Conservation (phyloP, 2,888 invertebrate genomes). For the Agrochola circellaris region DNA sequence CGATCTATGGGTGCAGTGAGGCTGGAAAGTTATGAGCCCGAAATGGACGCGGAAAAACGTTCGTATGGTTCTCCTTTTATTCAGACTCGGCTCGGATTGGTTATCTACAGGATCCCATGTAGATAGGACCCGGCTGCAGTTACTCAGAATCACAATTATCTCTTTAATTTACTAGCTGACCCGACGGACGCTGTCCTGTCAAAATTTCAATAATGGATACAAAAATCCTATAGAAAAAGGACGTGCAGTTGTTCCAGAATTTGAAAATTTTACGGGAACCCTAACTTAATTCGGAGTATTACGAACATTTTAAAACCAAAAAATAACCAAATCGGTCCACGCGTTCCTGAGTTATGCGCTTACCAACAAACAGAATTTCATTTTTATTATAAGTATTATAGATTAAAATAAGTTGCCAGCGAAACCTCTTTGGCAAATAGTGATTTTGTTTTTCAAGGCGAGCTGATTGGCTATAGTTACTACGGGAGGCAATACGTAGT, state of each 20-base stretch:
- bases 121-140: neutral
- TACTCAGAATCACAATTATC: neutral
- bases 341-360: no score
- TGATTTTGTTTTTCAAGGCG: neutral
- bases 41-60: neutral
- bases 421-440: neutral
- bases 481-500: neutral
- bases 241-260: no score
- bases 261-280: no score
- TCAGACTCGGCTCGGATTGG: neutral
- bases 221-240: no score
- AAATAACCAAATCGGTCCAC: no score
- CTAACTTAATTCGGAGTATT: no score
- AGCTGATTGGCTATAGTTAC: neutral
- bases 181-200: no score
- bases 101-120: neutral
- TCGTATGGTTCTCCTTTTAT: neutral
- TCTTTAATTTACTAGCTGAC: neutral
- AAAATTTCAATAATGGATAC: no score
- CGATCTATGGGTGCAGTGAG: neutral
- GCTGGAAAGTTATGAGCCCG: neutral
- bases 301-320: no score
- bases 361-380: no score
- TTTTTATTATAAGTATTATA: no score
- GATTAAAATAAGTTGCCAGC: neutral